Base-by-base conservation (phyloP, 2,113 vertebrate species). In the Podilymbus podiceps region DNA sequence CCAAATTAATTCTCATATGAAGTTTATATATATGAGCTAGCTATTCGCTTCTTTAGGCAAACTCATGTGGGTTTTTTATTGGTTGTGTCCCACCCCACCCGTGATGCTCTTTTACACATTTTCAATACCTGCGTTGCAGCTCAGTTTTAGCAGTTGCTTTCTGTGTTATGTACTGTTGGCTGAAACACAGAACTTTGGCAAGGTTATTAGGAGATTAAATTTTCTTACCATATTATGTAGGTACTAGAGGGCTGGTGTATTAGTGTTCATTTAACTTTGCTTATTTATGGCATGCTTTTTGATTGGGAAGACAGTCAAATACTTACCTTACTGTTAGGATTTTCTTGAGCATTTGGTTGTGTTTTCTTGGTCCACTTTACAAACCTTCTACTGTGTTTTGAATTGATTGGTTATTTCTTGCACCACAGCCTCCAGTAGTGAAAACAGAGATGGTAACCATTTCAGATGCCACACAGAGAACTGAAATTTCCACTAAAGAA, bases 361-460 rank as follows among this genome's bases (percentile, higher is more conserved):
- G 22, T 56, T 91, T 85, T 63, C 66, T 86, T 76, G 64, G 31
- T 47, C 97, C 96, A 24, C 56, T 94, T 93, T 72, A 42, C 59
- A 69, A 86, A 59, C 58, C 24, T 88, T 52, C 55, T 76, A 69
- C 38, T 90, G 55, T 92, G 59, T 90, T 93, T 71, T 97, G 87
- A 96, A 97, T 76, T 98, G 90, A 98, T 95, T 97, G 88, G 60
- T 96, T 96, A 90, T 96, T 95, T 97, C 97, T 97, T 97, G 80
- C 87, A 97, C 97, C 93, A 75, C 97, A 99, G 99, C 99, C 99
- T 93, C 99, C 99, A 21, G 99, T 99, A 98, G 99, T 99, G 98
- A 99, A 99, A 98, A 99, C 99, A 73, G 99, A 99, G 98, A 99
- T 99, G 99, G 99, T 99, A 98, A 99, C 99, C 94, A 99, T 99